Conservation (phyloP, 2,113 vertebrate species). For the Ageneiosus marmoratus region DNA sequence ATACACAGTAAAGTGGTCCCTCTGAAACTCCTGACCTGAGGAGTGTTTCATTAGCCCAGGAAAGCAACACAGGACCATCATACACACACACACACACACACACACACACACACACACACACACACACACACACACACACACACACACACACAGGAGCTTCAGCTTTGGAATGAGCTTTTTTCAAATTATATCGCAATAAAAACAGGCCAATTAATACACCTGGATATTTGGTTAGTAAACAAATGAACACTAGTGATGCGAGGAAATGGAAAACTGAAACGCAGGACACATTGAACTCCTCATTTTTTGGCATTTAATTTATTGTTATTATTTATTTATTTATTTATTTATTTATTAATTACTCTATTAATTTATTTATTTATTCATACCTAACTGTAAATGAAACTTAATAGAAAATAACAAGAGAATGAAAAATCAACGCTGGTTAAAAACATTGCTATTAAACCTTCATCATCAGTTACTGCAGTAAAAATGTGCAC, state of each 20-base stretch:
- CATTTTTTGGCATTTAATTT: no score
- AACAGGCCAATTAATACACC: not conserved
- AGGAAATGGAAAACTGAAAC: not conserved
- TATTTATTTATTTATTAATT: no score
- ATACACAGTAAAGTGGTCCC: slow-evolving; percentile 54
- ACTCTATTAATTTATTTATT: no score
- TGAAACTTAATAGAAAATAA: not conserved
- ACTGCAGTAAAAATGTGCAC: not conserved
- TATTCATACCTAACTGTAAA: not conserved
- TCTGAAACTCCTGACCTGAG: slow-evolving; percentile 46
- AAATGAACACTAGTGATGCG: not conserved
- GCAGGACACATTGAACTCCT: not conserved
- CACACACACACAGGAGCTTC: not conserved
- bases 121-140: slow-evolving; percentile 15
- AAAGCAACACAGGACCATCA: slow-evolving; percentile 40
- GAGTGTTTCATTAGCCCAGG: slow-evolving; percentile 47
- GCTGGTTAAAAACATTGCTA: not conserved
- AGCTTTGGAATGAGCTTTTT: not conserved
- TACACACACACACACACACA: not conserved
- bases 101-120: not conserved
- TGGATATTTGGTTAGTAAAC: not conserved
- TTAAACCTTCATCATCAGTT: not conserved
- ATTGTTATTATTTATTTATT: not conserved
- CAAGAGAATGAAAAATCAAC: not conserved
- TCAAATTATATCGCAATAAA: not conserved